phyloP scores from a whole-genome alignment of 2,888 invertebrate species.

The Aplocera efformata region DNA sequence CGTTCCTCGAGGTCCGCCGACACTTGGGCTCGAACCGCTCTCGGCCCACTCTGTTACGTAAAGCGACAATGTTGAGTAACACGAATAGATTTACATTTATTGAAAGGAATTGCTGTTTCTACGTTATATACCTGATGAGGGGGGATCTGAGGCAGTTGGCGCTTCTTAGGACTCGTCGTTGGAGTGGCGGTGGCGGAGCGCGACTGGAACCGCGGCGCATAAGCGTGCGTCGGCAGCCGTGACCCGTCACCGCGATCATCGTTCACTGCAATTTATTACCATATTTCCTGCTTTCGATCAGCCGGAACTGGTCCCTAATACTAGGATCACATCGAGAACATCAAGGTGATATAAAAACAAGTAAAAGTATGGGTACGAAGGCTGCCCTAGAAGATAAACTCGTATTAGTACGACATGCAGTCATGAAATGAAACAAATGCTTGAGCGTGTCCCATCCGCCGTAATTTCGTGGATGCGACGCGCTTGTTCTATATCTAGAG shows the following conservation, averaged over 20 bases:
- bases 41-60: slow-evolving; percentile 74
- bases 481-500: slow-evolving; percentile 37
- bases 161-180: slow-evolving; percentile 96
- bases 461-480: slow-evolving; percentile 30
- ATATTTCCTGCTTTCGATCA: slow-evolving; percentile 35
- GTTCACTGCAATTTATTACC: slow-evolving; percentile 51
- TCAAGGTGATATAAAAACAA: slow-evolving; percentile 18
- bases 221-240: slow-evolving; percentile 78
- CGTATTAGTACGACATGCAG: slow-evolving; percentile 38
- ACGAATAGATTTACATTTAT: slow-evolving; percentile 2
- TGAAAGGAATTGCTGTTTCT: not conserved
- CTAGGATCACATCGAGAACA: slow-evolving; percentile 29
- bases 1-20: slow-evolving; percentile 88
- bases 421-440: slow-evolving; percentile 23
- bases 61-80: slow-evolving; percentile 19
- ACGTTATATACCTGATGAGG: slow-evolving; percentile 73
- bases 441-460: slow-evolving; percentile 23
- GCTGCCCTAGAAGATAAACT: slow-evolving; percentile 22
- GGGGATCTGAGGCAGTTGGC: slow-evolving; percentile 97
- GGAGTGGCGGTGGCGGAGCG: slow-evolving; percentile 95
- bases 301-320: slow-evolving; percentile 21
- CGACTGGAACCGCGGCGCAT: slow-evolving; percentile 87
- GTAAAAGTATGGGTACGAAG: slow-evolving; percentile 14
- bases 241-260: slow-evolving; percentile 56
- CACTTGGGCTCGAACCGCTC: slow-evolving; percentile 85